Conservation (phyloP, 2,113 vertebrate genomes). For the Cyanoliseus patagonus region DNA sequence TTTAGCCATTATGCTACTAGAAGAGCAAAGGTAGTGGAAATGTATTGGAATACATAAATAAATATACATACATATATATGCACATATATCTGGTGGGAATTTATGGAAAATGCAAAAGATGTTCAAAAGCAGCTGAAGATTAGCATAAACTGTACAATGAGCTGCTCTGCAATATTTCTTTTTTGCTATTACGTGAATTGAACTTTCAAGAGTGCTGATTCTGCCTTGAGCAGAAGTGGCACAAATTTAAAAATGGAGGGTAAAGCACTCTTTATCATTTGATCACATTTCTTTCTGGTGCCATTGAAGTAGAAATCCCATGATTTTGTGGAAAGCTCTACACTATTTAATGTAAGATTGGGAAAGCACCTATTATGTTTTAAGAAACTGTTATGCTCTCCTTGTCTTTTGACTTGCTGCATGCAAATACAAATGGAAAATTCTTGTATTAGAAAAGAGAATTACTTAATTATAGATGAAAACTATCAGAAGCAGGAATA, state of each 20-base stretch:
- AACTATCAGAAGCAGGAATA: neutral
- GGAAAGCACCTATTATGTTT: neutral
- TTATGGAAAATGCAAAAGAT: neutral
- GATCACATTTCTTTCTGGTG: slow-evolving; percentile 14
- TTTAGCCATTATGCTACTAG: neutral
- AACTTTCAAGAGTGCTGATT: neutral
- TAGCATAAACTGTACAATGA: neutral
- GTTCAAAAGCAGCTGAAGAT: slow-evolving; percentile 17
- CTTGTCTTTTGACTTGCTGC: neutral
- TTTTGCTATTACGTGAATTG: neutral
- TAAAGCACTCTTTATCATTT: neutral
- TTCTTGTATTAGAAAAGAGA: neutral
- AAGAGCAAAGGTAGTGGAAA: neutral
- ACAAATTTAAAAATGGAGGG: slow-evolving; percentile 7
- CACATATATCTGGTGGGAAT: neutral
- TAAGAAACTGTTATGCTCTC: neutral
- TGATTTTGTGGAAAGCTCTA: neutral
- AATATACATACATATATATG: neutral
- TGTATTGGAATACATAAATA: neutral
- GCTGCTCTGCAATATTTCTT: neutral
- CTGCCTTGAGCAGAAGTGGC: neutral
- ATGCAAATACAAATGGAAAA: neutral
- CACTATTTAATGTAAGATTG: neutral
- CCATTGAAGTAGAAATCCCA: neutral
- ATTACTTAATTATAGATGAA: neutral